A percentile compares a stretch with the other conserved stretches of the same genome.
These are phyloP conservation scores for Pachycephus smyrnensis DNA, from an alignment of 2,888 invertebrate genomes.

Conservation along the genomic window DNA sequence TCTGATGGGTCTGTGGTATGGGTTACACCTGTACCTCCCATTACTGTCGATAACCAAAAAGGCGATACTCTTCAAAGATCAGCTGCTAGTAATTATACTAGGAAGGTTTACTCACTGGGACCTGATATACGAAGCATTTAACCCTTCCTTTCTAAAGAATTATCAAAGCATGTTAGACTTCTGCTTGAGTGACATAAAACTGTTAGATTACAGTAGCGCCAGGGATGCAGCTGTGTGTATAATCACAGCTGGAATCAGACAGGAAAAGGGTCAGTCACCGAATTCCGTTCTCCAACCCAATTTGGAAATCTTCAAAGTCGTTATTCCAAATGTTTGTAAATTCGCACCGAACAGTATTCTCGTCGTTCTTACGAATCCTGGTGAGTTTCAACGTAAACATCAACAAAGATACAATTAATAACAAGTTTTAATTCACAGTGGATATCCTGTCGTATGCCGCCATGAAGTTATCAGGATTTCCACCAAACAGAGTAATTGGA, in stretches of 20 bases:
- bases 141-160: not conserved
- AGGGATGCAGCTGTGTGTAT: conserved; percentile 72
- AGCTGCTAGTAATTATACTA: not conserved
- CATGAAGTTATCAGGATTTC: conserved; percentile 73
- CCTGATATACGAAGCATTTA: not conserved
- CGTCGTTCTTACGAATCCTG: conserved; percentile 52
- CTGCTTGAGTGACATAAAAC: not conserved
- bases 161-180: not conserved
- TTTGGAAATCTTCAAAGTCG: conserved; percentile 71
- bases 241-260: conserved; percentile 72
- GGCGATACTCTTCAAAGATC: not conserved
- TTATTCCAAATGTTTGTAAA: conserved; percentile 72
- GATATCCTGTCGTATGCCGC: conserved; percentile 72
- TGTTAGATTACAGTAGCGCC: conserved; percentile 69
- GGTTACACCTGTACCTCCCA: not conserved
- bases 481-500: conserved; percentile 70
- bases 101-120: not conserved
- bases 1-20: not conserved
- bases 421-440: conserved; percentile 56
- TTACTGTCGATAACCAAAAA: not conserved
- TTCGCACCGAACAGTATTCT: conserved; percentile 73
- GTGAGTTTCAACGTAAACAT: conserved; percentile 30
- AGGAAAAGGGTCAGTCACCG: conserved; percentile 69
- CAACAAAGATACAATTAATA: not conserved
- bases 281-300: conserved; percentile 70